Conservation (phyloP, 2,888 invertebrate species). For the Sinopyrophorus schimmeli region DNA sequence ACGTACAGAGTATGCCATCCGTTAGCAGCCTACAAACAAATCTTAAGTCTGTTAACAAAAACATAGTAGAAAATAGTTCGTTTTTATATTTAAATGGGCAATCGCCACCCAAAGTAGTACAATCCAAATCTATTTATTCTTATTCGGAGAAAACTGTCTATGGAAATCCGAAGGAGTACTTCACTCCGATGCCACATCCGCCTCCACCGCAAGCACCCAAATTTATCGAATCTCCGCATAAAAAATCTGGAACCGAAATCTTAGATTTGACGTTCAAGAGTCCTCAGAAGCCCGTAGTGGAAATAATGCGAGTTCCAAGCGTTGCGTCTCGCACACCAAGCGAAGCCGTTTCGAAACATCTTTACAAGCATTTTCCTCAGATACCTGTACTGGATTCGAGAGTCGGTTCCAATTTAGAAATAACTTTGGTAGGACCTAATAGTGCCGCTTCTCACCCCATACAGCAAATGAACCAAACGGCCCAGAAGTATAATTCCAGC, state of each 20-base stretch:
- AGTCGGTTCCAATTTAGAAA: constrained; percentile 70
- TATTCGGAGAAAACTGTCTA: constrained; percentile 68
- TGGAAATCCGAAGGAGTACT: constrained; percentile 72
- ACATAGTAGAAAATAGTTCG: constrained; percentile 21
- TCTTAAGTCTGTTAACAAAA: constrained; percentile 8
- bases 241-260: constrained; percentile 58
- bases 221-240: constrained; percentile 49
- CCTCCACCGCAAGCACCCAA: constrained; percentile 53
- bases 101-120: constrained; percentile 62
- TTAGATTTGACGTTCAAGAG: constrained; percentile 67
- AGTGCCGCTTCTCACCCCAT: constrained; percentile 20
- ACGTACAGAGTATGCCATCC: constrained; percentile 11
- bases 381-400: constrained; percentile 54
- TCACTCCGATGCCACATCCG: constrained; percentile 61
- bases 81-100: constrained; percentile 39
- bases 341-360: constrained; percentile 31
- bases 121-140: constrained; percentile 68
- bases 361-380: constrained; percentile 37
- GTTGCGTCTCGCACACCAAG: constrained; percentile 36
- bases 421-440: constrained; percentile 62
- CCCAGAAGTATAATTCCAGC: constrained; percentile 5
- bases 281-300: constrained; percentile 58
- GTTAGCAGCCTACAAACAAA: constrained; percentile 10
- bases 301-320: constrained; percentile 64
- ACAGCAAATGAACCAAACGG: constrained; percentile 18